These are phyloP conservation scores for Eumacrocentrus americanus DNA, from an alignment of 2,888 invertebrate species.

Conservation along the genomic window DNA sequence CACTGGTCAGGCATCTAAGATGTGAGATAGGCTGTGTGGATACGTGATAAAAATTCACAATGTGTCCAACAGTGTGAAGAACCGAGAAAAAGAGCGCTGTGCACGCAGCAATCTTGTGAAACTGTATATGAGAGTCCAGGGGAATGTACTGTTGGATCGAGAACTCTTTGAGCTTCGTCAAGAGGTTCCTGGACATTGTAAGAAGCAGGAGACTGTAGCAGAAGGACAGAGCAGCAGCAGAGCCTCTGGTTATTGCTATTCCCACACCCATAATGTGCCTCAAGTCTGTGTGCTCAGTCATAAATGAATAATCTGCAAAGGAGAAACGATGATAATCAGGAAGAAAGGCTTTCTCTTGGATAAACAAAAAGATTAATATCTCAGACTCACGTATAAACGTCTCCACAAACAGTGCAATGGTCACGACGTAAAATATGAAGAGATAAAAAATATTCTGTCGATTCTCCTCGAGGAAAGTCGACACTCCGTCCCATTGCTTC, in stretches of 20 bases:
- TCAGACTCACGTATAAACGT: slow-evolving; percentile 84
- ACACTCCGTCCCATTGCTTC: slow-evolving; percentile 83
- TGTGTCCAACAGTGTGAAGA: slow-evolving; percentile 91
- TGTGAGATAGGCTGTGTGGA: slow-evolving; percentile 95
- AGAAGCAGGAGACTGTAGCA: slow-evolving; percentile 89
- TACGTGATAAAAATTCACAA: slow-evolving; percentile 97
- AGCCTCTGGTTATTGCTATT: slow-evolving; percentile 92
- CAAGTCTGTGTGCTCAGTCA: slow-evolving; percentile 94
- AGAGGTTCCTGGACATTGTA: slow-evolving; percentile 90
- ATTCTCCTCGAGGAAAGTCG: slow-evolving; percentile 93
- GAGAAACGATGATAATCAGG: background rate
- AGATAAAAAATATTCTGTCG: slow-evolving; percentile 95
- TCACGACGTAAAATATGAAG: slow-evolving; percentile 93
- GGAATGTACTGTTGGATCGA: slow-evolving; percentile 94
- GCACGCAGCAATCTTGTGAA: slow-evolving; percentile 95
- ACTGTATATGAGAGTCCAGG: slow-evolving; percentile 92
- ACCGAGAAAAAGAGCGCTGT: slow-evolving; percentile 93
- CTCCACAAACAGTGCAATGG: slow-evolving; percentile 91
- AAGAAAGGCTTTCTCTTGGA: background rate
- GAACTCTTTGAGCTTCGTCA: slow-evolving; percentile 93
- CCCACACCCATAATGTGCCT: slow-evolving; percentile 97
- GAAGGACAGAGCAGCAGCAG: slow-evolving; percentile 92
- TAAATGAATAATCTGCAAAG: slow-evolving; percentile 84
- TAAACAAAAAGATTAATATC: background rate
- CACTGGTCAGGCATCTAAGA: slow-evolving; percentile 88